Conservation (phyloP, 53 echinoderm and acorn worm genomes). For the Zoroaster sp. region DNA sequence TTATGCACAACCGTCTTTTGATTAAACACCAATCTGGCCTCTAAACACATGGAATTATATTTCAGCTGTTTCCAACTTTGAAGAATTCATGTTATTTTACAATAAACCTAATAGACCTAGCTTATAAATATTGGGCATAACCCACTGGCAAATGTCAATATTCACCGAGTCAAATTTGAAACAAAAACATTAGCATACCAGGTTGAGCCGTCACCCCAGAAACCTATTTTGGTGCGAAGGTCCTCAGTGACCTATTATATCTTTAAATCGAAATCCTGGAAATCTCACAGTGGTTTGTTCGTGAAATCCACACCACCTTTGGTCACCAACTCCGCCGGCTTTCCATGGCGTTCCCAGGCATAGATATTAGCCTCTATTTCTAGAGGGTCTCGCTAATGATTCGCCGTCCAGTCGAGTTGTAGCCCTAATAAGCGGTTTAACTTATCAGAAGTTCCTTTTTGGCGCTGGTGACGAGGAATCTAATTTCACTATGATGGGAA, state of each 20-base stretch:
- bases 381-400: slow-evolving; percentile 12
- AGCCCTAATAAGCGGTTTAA: background rate
- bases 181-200: background rate
- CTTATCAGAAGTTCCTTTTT: background rate
- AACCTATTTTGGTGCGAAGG: background rate
- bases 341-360: slow-evolving; percentile 32
- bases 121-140: too few species aligned
- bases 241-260: background rate
- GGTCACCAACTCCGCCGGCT: background rate
- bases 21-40: too few species aligned
- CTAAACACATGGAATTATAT: too few species aligned
- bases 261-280: background rate
- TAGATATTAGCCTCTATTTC: slow-evolving; percentile 38
- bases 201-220: background rate
- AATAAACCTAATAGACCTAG: too few species aligned
- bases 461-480: background rate
- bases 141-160: too few species aligned
- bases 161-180: too few species aligned
- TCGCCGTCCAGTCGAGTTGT: background rate
- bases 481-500: too few species aligned
- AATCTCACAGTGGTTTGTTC: slow-evolving; percentile 36
- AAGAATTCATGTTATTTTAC: too few species aligned
- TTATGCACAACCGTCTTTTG: too few species aligned
- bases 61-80: too few species aligned
- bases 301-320: slow-evolving; percentile 29